Conservation (phyloP, 2,888 invertebrate species). For the Chelonus formosanus region DNA sequence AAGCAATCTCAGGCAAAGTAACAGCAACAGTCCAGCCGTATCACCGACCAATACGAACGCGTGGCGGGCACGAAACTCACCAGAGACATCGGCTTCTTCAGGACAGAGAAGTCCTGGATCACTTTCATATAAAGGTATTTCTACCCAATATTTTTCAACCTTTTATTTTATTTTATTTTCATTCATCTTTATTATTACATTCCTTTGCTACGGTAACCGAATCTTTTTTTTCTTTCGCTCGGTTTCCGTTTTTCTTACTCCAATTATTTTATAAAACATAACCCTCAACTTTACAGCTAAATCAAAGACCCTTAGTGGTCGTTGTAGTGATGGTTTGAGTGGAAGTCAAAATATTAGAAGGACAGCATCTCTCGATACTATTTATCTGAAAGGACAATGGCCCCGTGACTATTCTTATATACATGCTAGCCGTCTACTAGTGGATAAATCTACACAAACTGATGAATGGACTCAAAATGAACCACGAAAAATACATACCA, state of each 20-base stretch:
- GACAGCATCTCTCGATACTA: constrained; percentile 81
- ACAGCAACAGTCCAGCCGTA: constrained; percentile 73
- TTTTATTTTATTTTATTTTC: constrained; percentile 1
- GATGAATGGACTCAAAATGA: constrained; percentile 70
- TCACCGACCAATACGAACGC: constrained; percentile 71
- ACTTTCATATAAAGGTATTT: constrained; percentile 75
- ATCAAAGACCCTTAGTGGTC: constrained; percentile 67
- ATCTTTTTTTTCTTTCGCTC: constrained; percentile 43
- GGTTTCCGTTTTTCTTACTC: constrained; percentile 40
- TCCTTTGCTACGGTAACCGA: constrained; percentile 45
- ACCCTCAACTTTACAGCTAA: constrained; percentile 60
- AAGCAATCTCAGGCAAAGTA: constrained; percentile 69
- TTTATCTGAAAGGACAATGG: constrained; percentile 83
- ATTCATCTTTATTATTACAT: background rate
- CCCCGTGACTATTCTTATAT: constrained; percentile 76
- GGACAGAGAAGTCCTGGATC: constrained; percentile 80
- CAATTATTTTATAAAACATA: background rate
- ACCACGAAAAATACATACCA: constrained; percentile 41
- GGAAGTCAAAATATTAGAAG: constrained; percentile 74
- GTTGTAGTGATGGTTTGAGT: constrained; percentile 68
- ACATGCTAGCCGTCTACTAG: constrained; percentile 74
- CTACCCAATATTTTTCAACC: background rate
- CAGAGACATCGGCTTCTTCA: constrained; percentile 73
- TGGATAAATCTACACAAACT: constrained; percentile 83
- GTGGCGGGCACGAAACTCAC: constrained; percentile 75